Conservation (phyloP, 2,797 vertebrate genomes). For the Danio albolineatus region DNA sequence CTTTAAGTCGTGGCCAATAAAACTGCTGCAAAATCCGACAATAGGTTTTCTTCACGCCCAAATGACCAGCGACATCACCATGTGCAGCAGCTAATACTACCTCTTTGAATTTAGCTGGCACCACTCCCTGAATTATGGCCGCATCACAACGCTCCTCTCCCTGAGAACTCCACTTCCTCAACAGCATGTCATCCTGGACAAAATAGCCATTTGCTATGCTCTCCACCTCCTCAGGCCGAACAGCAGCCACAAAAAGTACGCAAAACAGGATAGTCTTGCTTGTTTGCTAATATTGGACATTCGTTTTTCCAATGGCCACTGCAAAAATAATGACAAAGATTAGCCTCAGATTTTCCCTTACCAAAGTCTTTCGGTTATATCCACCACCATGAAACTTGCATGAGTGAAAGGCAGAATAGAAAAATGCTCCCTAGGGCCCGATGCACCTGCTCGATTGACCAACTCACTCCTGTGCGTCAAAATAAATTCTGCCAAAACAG, state of each 20-base stretch:
- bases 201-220: neutral
- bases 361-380: too few relatives aligned
- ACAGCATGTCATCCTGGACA: too few relatives aligned
- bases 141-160: neutral
- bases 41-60: neutral
- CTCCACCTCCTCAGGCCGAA: neutral
- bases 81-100: neutral
- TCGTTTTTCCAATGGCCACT: neutral
- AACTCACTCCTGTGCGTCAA: neutral
- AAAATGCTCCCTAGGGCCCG: neutral
- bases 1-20: neutral
- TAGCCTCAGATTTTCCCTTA: neutral
- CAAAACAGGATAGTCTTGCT: too few relatives aligned
- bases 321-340: neutral
- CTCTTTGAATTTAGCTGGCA: neutral
- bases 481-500: neutral
- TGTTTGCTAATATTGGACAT: neutral
- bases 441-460: neutral
- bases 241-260: too few relatives aligned
- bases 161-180: neutral
- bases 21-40: neutral
- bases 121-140: neutral
- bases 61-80: neutral
- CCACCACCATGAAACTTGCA: too few relatives aligned
- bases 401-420: neutral